A percentile compares a stretch with the other conserved stretches of the same genome.
phyloP scores from a whole-genome alignment of 1,140 invertebrate genomes.

The Xylocopa sonorina region DNA sequence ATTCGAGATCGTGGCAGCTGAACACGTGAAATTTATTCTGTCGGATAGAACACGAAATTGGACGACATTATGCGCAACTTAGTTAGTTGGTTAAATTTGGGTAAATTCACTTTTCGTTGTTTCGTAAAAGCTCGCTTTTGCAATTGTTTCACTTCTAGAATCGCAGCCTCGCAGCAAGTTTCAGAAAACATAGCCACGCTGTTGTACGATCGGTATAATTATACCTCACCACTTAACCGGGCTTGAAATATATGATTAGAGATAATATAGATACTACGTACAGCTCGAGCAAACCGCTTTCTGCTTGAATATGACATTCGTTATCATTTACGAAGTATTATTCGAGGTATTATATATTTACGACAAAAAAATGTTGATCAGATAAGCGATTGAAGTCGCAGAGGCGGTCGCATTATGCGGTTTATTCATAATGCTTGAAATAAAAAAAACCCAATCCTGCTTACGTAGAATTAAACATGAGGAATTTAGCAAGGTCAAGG shows the following conservation, averaged over 20 bases:
- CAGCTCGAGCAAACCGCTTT: background rate
- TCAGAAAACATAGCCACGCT: background rate
- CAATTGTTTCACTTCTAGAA: no score
- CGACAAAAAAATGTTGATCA: no score
- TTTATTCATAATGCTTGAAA: background rate
- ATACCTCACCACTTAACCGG: background rate
- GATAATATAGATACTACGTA: background rate
- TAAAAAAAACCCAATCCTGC: background rate
- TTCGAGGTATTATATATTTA: no score
- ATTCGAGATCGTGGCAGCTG: slow-evolving; percentile 1
- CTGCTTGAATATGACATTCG: background rate
- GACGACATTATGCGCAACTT: background rate
- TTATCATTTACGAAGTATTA: background rate
- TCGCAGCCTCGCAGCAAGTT: background rate
- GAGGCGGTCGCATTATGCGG: no score
- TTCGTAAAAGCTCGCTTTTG: background rate
- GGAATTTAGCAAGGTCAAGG: background rate
- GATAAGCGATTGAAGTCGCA: no score
- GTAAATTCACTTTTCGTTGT: background rate
- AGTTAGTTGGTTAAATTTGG: background rate
- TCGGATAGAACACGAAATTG: background rate
- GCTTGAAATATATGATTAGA: background rate
- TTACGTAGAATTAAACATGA: background rate
- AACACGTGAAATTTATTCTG: background rate
- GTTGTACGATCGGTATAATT: background rate